Evolutionary conservation across 2,888 invertebrate genomes (phyloP).

Genomic region (Gari tellinella): DNA sequence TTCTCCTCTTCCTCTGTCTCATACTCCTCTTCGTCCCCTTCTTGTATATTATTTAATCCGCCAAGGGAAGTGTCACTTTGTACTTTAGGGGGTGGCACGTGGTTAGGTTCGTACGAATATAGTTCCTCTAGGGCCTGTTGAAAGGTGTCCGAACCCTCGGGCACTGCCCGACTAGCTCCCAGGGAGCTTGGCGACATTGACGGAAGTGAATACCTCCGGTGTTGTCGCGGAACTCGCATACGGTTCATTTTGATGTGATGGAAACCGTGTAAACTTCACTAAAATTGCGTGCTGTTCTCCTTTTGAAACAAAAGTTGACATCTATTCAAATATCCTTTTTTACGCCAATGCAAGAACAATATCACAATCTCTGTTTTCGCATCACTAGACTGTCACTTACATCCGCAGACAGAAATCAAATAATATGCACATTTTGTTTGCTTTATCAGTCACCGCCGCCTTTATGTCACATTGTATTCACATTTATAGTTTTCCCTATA

Average conservation of each 20-base stretch:
- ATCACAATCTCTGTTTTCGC: no score
- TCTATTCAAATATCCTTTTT: no score
- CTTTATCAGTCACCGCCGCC: no score
- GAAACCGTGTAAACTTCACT: no score
- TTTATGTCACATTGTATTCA: no score
- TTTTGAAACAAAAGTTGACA: no score
- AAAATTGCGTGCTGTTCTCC: no score
- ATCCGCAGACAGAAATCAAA: no score
- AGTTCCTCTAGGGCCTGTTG: slow-evolving; percentile 53
- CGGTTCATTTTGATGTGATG: slow-evolving; percentile 17
- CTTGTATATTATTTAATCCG: slow-evolving; percentile 48
- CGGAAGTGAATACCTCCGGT: slow-evolving; percentile 50
- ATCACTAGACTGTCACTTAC: no score
- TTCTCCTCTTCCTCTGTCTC: slow-evolving; percentile 29
- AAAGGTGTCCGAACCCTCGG: slow-evolving; percentile 54
- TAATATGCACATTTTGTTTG: no score
- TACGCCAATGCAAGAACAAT: no score
- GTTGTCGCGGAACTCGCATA: slow-evolving; percentile 22
- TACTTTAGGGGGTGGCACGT: slow-evolving; percentile 11
- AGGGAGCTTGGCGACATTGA: slow-evolving; percentile 34
- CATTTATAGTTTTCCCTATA: no score
- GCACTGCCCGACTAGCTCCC: slow-evolving; percentile 34
- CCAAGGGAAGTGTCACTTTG: slow-evolving; percentile 10
- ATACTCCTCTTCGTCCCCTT: slow-evolving; percentile 51
- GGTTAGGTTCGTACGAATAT: slow-evolving; percentile 43